Percentiles rank a stretch among this genome's conserved stretches.
Conservation (phyloP, 2,797 vertebrate species). For the Spheniscus humboldti region DNA sequence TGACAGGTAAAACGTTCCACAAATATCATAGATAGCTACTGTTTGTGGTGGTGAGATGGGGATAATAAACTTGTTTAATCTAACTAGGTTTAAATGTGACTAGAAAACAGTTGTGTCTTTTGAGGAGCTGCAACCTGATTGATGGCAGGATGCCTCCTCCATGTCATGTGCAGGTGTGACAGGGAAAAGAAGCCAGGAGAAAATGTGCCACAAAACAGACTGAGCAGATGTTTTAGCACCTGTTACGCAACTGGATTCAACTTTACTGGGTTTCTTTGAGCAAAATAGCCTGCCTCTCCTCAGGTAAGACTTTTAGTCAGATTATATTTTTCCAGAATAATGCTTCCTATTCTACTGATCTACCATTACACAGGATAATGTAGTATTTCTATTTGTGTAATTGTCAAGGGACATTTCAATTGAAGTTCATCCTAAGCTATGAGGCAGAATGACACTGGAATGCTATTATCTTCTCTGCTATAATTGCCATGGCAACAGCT, state of each 20-base stretch:
- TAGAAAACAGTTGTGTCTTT: background rate
- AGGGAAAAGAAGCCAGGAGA: background rate
- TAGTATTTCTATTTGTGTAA: background rate
- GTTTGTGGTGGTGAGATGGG: background rate
- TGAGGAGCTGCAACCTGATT: background rate
- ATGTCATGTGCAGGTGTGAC: background rate
- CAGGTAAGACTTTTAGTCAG: background rate
- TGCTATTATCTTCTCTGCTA: conserved; percentile 16
- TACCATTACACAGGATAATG: background rate
- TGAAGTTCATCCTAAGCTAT: conserved; percentile 3
- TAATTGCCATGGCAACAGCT: conserved; percentile 64
- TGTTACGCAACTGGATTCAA: conserved; percentile 31
- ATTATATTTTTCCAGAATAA: background rate
- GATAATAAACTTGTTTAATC: background rate
- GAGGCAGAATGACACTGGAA: conserved; percentile 8
- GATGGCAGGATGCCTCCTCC: background rate
- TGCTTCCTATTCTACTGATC: background rate
- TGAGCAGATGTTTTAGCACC: conserved; percentile 26
- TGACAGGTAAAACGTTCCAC: background rate
- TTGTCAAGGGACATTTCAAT: background rate
- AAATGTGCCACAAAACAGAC: background rate
- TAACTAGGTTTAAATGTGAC: background rate
- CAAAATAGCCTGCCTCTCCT: background rate
- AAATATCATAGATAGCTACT: background rate
- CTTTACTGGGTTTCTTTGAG: background rate